phyloP scores from a whole-genome alignment of 64 coral and sea anemone genomes.

The Hydrozoanthus tunicans region DNA sequence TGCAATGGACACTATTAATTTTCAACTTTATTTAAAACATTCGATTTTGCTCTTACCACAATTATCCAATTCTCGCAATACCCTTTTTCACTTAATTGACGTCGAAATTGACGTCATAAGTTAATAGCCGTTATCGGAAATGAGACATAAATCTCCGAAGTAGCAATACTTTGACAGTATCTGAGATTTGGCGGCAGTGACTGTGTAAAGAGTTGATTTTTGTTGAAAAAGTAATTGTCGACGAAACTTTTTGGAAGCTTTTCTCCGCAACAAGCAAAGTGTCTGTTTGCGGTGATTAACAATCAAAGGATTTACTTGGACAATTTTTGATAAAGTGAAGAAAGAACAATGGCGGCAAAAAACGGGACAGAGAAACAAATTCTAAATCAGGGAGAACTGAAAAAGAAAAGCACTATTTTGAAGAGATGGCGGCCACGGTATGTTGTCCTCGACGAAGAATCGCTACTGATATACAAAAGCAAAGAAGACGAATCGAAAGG shows the following conservation, averaged over 20 bases:
- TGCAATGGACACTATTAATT: too few species aligned
- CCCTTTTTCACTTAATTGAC: not conserved
- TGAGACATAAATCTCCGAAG: not conserved
- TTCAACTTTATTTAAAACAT: too few species aligned
- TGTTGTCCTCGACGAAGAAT: conserved; percentile 72
- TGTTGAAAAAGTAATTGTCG: too few species aligned
- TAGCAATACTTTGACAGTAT: not conserved
- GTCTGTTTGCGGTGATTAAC: not conserved
- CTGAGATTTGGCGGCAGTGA: not conserved
- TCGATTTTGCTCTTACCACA: not conserved
- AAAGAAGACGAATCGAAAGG: conserved; percentile 72
- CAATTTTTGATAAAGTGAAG: not conserved
- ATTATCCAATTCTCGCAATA: not conserved
- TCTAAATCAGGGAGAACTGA: conserved; percentile 67
- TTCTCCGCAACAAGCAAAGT: not conserved
- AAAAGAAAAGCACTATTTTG: conserved; percentile 67
- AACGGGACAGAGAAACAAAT: conserved; percentile 53
- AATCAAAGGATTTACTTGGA: not conserved
- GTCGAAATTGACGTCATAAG: conserved; percentile 29
- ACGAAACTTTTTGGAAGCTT: too few species aligned
- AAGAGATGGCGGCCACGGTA: conserved; percentile 79
- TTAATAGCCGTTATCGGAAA: not conserved
- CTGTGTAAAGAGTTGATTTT: not conserved
- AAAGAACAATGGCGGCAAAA: conserved; percentile 43
- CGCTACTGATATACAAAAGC: conserved; percentile 73